Conservation (phyloP, 2,797 vertebrate species). For the Myripristis murdjan region DNA sequence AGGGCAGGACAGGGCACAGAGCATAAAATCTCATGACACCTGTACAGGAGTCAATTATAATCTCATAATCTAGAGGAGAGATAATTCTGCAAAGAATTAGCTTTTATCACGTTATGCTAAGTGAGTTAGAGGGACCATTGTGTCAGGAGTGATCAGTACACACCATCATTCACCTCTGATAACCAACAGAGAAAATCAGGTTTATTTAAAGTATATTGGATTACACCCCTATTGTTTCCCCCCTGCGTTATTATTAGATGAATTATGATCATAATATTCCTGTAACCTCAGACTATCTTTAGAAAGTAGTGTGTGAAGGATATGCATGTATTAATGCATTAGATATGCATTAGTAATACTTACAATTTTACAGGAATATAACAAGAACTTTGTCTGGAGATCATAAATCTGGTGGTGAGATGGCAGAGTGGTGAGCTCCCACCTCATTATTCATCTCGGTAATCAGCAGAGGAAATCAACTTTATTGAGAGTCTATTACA, state of each 20-base stretch:
- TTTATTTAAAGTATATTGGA: slow-evolving; percentile 70
- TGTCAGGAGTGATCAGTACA: slow-evolving; percentile 60
- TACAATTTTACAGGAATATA: neutral
- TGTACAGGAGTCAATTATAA: slow-evolving; percentile 45
- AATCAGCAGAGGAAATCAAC: neutral
- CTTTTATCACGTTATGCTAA: slow-evolving; percentile 68
- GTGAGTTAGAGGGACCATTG: slow-evolving; percentile 56
- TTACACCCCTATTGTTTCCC: slow-evolving; percentile 68
- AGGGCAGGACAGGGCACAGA: neutral
- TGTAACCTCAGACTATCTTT: slow-evolving; percentile 50
- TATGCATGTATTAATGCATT: slow-evolving; percentile 4
- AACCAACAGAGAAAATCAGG: slow-evolving; percentile 65
- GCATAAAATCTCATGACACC: slow-evolving; percentile 42
- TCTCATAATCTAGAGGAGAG: slow-evolving; percentile 59
- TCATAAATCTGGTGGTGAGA: neutral
- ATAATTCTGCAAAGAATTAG: slow-evolving; percentile 59
- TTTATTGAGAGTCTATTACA: neutral
- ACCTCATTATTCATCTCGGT: no score
- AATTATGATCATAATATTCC: slow-evolving; percentile 54
- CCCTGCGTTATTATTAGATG: slow-evolving; percentile 53
- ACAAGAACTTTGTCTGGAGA: neutral
- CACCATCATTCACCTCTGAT: slow-evolving; percentile 71
- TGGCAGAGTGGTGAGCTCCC: neutral
- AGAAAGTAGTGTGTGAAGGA: slow-evolving; percentile 19
- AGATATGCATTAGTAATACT: neutral